Conservation (phyloP, 2,888 invertebrate species). For the Eledone cirrhosa region DNA sequence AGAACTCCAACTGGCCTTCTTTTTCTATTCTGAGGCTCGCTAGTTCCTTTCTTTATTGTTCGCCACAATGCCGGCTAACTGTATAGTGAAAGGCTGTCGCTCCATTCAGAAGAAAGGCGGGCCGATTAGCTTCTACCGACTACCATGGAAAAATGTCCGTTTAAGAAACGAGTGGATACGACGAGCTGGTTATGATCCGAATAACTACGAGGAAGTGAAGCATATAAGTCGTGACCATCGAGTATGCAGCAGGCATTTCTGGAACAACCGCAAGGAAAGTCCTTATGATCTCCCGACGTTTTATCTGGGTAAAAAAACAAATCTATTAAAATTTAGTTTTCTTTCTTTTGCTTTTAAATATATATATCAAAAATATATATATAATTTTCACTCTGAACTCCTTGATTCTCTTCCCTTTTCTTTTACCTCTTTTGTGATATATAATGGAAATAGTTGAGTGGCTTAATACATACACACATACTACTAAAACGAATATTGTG, state of each 20-base stretch:
- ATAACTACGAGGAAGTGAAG: slow-evolving; percentile 12
- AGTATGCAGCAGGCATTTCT: slow-evolving; percentile 7
- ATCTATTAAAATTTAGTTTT: background rate
- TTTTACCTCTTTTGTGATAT: too few relatives aligned
- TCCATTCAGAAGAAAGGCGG: slow-evolving; percentile 27
- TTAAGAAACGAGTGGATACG: slow-evolving; percentile 23
- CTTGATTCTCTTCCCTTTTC: too few relatives aligned
- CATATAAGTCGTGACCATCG: slow-evolving; percentile 20
- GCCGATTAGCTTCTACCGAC: slow-evolving; percentile 27
- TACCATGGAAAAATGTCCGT: slow-evolving; percentile 24
- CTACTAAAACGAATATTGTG: too few relatives aligned
- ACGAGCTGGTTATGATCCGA: slow-evolving; percentile 15
- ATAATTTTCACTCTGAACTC: background rate
- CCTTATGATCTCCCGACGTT: slow-evolving; percentile 15
- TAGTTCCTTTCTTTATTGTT: background rate
- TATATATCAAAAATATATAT: background rate
- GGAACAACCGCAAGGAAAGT: slow-evolving; percentile 24
- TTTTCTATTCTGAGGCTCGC: slow-evolving; percentile 7
- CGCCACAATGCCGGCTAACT: slow-evolving; percentile 23
- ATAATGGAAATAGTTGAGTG: too few relatives aligned
- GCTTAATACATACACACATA: too few relatives aligned
- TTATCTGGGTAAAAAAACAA: background rate
- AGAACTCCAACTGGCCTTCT: background rate
- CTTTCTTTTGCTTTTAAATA: background rate
- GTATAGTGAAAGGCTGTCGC: slow-evolving; percentile 25